Base-by-base conservation (phyloP, 1,140 invertebrate species). In the Leptestheria dahalacensis region DNA sequence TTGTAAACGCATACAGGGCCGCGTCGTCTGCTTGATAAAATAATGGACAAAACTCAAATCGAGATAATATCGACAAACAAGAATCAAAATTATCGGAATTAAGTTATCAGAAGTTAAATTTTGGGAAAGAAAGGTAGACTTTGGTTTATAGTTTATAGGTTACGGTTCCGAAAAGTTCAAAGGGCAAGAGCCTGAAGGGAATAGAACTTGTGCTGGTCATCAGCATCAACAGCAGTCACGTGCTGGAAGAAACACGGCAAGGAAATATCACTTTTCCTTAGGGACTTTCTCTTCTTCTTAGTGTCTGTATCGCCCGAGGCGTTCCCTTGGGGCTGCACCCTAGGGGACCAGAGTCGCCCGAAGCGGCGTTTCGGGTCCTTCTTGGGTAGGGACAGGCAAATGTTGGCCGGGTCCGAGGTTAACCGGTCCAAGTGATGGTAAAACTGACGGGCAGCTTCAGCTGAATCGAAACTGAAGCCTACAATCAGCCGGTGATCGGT, bases 231-330 rank as follows among this genome's bases (percentile, higher is more conserved):
- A 61, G 80, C 86, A 25, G 85, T 89, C 49, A 91, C 81, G 68
- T 91, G 88, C 59, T 88, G 83, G 71, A 91, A 91, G 66, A 86
- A 86, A 69, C 87, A 91, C 0, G 88, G 88, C 65, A 83, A 79
- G 15, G 86, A 90, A 63, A 91, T 91, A 68, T 90, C 85, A 51
- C 78, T 80, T 69, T 91, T 91, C 23, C 81, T 79, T 62, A 64
- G 65, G 12, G 33, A 29, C 70, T 72, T 55, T 57, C 56, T 65
- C 59, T 65, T 68, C 52, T 64, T 66, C 57, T 57, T 62, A 55
- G 41, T 64, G 6, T 26, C 59, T 57, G 61, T 47, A 20, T 56
- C 24, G 4, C 3, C 25, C 50, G 20, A 28, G 33, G 33, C 6
- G 15, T 41, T 41, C 33, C 15, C 15, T 6, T 9, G 33, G 15